Conservation (phyloP, 2,888 invertebrate genomes). For the Zygothrica quintamaculata region DNA sequence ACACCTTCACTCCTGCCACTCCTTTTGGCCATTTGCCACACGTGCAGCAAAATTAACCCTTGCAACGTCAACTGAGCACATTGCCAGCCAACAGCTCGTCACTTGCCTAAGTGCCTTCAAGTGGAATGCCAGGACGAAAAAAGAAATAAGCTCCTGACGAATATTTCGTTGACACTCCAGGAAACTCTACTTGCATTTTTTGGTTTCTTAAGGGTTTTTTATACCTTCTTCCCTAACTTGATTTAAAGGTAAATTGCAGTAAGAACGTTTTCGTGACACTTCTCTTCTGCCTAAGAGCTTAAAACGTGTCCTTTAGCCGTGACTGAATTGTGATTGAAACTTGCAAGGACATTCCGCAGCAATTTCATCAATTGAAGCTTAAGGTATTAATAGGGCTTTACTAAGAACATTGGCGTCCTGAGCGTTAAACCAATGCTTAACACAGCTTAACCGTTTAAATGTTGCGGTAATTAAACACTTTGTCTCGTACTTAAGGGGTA, state of each 20-base stretch:
- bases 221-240: constrained; percentile 7
- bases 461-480: background rate
- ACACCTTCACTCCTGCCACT: background rate
- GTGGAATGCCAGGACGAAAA: constrained; percentile 64
- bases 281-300: too few relatives aligned
- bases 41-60: constrained; percentile 69
- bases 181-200: constrained; percentile 40
- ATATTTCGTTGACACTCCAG: constrained; percentile 53
- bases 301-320: too few relatives aligned
- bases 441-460: too few relatives aligned
- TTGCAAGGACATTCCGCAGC: too few relatives aligned
- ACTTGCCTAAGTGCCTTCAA: constrained; percentile 62
- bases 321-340: too few relatives aligned
- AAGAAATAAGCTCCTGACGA: constrained; percentile 29
- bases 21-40: constrained; percentile 45
- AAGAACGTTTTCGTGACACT: too few relatives aligned
- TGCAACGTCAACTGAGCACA: constrained; percentile 32
- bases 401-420: too few relatives aligned
- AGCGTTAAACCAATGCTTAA: too few relatives aligned
- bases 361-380: too few relatives aligned
- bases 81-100: constrained; percentile 40
- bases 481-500: background rate
- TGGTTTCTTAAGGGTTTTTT: background rate
- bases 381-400: too few relatives aligned
- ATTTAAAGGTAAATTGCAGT: constrained; percentile 17